These are phyloP conservation scores for Entomyzon cyanotis DNA, from an alignment of 2,113 vertebrate species.

Conservation along the genomic window DNA sequence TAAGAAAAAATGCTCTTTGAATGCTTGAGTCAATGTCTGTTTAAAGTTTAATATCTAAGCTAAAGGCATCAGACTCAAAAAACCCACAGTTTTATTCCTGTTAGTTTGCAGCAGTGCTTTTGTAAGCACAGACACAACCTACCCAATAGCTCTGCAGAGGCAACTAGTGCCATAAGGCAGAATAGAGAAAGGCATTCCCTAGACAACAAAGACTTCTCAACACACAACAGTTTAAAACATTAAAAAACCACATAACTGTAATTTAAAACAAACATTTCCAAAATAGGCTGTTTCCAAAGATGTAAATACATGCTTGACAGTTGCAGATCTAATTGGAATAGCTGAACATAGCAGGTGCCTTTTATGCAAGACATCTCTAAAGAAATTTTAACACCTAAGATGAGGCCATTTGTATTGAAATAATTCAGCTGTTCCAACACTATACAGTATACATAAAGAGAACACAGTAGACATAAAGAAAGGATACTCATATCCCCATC, in stretches of 20 bases:
- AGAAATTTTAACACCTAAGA: neutral
- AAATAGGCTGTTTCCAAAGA: neutral
- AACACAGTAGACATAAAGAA: neutral
- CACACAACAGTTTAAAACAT: neutral
- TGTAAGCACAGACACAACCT: neutral
- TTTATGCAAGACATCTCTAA: neutral
- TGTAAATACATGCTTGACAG: neutral
- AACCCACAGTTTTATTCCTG: accelerated
- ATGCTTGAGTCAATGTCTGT: neutral
- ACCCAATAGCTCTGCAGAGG: neutral
- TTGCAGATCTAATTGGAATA: neutral
- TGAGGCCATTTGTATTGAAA: neutral
- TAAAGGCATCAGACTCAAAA: neutral
- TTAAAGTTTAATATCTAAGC: neutral
- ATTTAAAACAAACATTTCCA: neutral
- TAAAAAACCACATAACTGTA: neutral
- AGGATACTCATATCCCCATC: neutral
- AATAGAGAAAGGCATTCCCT: neutral
- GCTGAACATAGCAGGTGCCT: neutral
- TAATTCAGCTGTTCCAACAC: neutral
- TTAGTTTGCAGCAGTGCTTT: neutral
- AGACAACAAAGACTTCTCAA: neutral
- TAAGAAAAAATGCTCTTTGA: neutral
- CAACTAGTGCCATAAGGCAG: neutral
- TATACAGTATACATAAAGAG: neutral